Conservation (phyloP, 2,797 vertebrate genomes). For the Benthosema pterotum region DNA sequence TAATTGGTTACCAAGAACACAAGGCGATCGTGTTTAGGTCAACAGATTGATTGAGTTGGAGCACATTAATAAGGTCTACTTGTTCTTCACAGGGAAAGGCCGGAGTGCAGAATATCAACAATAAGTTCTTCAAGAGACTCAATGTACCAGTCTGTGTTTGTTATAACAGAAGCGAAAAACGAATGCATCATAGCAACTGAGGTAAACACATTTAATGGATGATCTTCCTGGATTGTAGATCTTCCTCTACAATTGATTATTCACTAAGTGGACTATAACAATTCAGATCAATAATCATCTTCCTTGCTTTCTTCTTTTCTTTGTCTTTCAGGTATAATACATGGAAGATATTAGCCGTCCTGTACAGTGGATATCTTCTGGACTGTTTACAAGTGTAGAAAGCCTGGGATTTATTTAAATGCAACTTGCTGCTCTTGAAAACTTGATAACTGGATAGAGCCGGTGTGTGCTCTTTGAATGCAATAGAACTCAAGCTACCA, state of each 20-base stretch:
- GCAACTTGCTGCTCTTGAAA: constrained; percentile 95
- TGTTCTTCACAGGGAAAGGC: constrained; percentile 86
- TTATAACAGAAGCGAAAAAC: constrained; percentile 94
- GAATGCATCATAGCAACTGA: constrained; percentile 99
- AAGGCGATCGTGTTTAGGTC: no score
- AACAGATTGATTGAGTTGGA: constrained; percentile 1
- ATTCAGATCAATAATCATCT: neutral
- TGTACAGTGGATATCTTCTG: constrained; percentile 81
- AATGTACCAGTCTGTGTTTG: constrained; percentile 96
- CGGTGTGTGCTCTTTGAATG: constrained; percentile 82
- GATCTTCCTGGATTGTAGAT: constrained; percentile 13
- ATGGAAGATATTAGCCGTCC: constrained; percentile 49
- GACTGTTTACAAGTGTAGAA: constrained; percentile 93
- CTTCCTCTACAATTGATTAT: neutral
- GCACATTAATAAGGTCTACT: constrained; percentile 37
- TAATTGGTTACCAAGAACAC: constrained; percentile 1
- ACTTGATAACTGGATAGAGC: constrained; percentile 91
- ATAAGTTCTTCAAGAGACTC: constrained; percentile 95
- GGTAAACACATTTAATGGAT: constrained; percentile 75
- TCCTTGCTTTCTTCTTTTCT: constrained; percentile 13
- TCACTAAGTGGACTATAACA: neutral
- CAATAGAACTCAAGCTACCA: constrained; percentile 80
- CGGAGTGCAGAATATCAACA: constrained; percentile 97
- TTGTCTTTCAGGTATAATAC: constrained; percentile 72
- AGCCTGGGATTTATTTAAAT: constrained; percentile 90